Conservation (phyloP, 2,888 invertebrate species). For the Latheticus oryzae region DNA sequence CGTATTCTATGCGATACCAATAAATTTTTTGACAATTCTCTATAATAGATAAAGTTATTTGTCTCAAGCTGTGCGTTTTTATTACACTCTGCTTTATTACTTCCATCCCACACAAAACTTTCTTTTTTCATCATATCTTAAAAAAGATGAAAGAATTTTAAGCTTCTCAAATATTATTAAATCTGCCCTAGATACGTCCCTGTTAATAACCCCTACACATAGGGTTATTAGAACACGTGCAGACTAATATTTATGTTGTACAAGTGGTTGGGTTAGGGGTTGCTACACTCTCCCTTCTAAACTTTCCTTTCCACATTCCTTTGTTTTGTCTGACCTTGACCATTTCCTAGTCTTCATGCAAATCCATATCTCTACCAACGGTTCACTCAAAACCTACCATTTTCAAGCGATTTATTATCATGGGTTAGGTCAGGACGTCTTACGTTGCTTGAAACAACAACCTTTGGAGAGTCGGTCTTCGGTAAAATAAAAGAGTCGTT, state of each 20-base stretch:
- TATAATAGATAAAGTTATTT: no score
- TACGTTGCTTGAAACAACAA: not conserved
- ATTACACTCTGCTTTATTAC: no score
- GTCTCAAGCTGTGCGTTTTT: not conserved
- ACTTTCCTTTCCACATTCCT: conserved; percentile 29
- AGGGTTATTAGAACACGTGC: conserved; percentile 55
- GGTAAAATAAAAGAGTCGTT: conserved; percentile 17
- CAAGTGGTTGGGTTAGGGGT: conserved; percentile 47
- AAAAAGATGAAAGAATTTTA: no score
- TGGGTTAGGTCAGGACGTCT: conserved; percentile 1
- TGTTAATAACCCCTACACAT: conserved; percentile 41
- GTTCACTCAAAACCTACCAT: conserved; percentile 5
- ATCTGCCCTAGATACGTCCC: no score
- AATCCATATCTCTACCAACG: no score
- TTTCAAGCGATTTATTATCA: conserved; percentile 10
- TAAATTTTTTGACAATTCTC: not conserved
- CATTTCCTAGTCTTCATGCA: conserved; percentile 10
- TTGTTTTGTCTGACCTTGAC: conserved; percentile 25
- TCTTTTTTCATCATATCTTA: no score
- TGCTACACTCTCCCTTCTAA: conserved; percentile 27
- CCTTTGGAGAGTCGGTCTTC: conserved; percentile 5
- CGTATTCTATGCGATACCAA: conserved; percentile 13
- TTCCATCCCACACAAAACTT: no score
- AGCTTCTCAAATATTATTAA: no score
- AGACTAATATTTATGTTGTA: conserved; percentile 46